Evolutionary conservation across 2,888 invertebrate genomes (phyloP).

Genomic region (Limnephilus rhombicus): DNA sequence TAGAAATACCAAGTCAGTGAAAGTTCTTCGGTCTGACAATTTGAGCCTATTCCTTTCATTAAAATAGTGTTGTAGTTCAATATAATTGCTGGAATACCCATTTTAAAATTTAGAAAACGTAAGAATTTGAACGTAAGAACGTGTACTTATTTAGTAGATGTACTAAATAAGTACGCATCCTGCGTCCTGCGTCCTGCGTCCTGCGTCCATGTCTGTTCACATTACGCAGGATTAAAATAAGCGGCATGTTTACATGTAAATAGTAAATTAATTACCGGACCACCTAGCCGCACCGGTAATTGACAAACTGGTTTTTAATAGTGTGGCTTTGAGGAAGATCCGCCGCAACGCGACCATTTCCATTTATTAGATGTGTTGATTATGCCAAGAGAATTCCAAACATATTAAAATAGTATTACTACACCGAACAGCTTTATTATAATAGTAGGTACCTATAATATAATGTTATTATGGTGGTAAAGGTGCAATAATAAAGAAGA

Average conservation of each 20-base stretch:
- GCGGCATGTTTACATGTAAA: slow-evolving; percentile 58
- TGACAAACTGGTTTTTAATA: slow-evolving; percentile 61
- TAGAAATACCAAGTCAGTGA: too few relatives aligned
- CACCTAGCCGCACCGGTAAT: slow-evolving; percentile 55
- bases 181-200: slow-evolving; percentile 1
- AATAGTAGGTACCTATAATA: background rate
- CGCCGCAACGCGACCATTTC: slow-evolving; percentile 19
- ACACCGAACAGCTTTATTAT: background rate
- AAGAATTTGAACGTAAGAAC: too few relatives aligned
- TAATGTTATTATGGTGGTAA: background rate
- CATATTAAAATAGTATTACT: background rate
- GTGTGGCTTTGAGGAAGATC: slow-evolving; percentile 46
- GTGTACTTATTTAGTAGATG: too few relatives aligned
- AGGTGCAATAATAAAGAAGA: background rate
- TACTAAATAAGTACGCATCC: background rate
- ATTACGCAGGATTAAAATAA: background rate
- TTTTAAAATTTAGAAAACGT: too few relatives aligned
- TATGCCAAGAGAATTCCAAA: background rate
- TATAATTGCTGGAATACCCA: too few relatives aligned
- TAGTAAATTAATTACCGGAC: slow-evolving; percentile 59
- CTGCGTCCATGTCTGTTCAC: background rate
- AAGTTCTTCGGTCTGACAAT: too few relatives aligned
- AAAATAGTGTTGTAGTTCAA: too few relatives aligned
- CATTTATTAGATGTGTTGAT: background rate
- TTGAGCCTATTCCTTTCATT: too few relatives aligned